A percentile compares a stretch with the other conserved stretches of the same genome.
These are phyloP conservation scores for Tachysurus vachellii DNA, from an alignment of 2,113 vertebrate genomes.

Conservation along the genomic window DNA sequence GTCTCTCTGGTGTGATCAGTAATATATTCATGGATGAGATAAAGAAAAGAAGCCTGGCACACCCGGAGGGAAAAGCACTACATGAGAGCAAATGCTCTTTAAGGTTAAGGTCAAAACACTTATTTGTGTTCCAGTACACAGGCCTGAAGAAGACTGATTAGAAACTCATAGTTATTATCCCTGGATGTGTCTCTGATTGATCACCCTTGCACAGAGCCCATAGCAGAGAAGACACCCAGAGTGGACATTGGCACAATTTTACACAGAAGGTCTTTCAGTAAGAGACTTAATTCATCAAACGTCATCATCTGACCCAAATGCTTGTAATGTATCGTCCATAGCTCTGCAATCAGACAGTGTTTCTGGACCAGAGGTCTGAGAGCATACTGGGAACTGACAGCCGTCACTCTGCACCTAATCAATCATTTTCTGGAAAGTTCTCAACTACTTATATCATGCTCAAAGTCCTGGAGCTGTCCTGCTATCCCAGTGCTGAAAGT, in stretches of 20 bases:
- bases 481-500: slow-evolving; percentile 59
- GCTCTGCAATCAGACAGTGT: slow-evolving; percentile 8
- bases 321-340: slow-evolving; percentile 23
- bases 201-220: slow-evolving; percentile 48
- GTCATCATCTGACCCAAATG: slow-evolving; percentile 32
- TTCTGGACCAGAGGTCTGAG: slow-evolving; percentile 6
- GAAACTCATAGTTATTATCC: slow-evolving; percentile 60
- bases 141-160: slow-evolving; percentile 59
- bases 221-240: slow-evolving; percentile 11
- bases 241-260: slow-evolving; percentile 29
- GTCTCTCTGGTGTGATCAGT: background rate
- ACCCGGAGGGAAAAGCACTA: slow-evolving; percentile 10
- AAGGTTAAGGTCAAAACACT: slow-evolving; percentile 63
- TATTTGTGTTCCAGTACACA: slow-evolving; percentile 65
- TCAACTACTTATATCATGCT: slow-evolving; percentile 12
- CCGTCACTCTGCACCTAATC: background rate
- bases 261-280: slow-evolving; percentile 19
- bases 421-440: background rate
- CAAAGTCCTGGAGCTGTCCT: slow-evolving; percentile 38
- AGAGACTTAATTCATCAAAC: slow-evolving; percentile 36
- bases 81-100: slow-evolving; percentile 25
- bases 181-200: slow-evolving; percentile 60
- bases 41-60: background rate
- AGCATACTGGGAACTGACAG: background rate
- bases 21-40: background rate